phyloP scores from a whole-genome alignment of 2,113 vertebrate genomes.

The Symphodus melops region DNA sequence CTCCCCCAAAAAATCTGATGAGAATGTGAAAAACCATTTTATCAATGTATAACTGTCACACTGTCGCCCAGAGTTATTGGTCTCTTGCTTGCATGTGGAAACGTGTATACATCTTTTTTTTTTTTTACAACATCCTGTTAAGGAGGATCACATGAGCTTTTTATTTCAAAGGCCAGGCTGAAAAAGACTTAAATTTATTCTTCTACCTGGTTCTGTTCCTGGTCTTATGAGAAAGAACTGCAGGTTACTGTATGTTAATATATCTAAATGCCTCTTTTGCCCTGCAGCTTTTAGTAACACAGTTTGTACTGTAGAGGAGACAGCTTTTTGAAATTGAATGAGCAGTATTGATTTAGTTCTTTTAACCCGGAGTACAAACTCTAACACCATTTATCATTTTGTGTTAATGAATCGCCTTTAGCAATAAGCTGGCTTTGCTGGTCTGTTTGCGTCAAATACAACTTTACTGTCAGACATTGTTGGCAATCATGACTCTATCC shows the following conservation, averaged over 20 bases:
- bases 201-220: no score
- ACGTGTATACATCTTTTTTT: no score
- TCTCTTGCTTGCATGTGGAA: no score
- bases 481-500: background rate
- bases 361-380: background rate
- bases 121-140: no score
- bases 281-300: background rate
- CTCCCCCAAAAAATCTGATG: background rate
- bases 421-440: background rate
- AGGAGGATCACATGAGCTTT: no score
- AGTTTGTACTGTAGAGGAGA: background rate
- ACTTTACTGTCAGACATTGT: background rate
- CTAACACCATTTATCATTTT: slow-evolving; percentile 2
- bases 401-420: slow-evolving; percentile 21
- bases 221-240: background rate
- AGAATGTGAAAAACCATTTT: background rate
- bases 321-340: background rate
- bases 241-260: background rate
- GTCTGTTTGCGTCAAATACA: background rate
- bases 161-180: background rate
- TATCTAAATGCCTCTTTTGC: background rate
- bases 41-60: slow-evolving; percentile 11
- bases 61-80: background rate
- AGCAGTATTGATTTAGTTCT: slow-evolving; percentile 7
- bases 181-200: no score